Percentiles rank a stretch among this genome's conserved stretches.
These are phyloP conservation scores for Pyrocoelia pectoralis DNA, from an alignment of 2,888 invertebrate species.

Conservation along the genomic window DNA sequence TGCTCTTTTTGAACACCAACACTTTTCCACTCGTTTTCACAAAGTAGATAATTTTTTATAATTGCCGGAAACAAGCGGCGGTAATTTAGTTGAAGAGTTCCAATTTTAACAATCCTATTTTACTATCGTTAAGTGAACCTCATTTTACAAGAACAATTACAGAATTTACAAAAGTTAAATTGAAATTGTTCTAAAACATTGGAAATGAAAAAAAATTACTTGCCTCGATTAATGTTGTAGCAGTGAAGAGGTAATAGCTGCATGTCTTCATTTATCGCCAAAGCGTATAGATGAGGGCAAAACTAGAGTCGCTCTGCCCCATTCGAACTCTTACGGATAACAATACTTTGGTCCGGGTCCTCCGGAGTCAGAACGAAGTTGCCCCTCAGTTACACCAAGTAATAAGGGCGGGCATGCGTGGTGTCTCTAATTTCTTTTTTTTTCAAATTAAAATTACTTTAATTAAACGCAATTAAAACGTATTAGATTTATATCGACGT, in stretches of 20 bases:
- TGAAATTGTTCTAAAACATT: neutral
- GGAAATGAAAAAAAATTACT: conserved; percentile 11
- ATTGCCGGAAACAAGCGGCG: conserved; percentile 15
- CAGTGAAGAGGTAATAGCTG: conserved; percentile 23
- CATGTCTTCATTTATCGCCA: conserved; percentile 57
- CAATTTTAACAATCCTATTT: conserved; percentile 18
- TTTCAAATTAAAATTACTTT: conserved; percentile 6
- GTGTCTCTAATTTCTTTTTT: conserved; percentile 6
- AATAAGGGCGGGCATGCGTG: conserved; percentile 34
- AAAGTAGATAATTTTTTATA: conserved; percentile 6
- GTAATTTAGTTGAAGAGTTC: conserved; percentile 14
- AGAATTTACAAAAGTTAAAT: neutral
- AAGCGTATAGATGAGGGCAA: conserved; percentile 63
- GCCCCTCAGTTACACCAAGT: conserved; percentile 9
- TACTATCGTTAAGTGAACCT: neutral
- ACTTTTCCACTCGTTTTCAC: too few species aligned
- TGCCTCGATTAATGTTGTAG: conserved; percentile 21
- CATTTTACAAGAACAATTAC: neutral
- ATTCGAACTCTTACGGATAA: conserved; percentile 49
- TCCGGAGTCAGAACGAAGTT: conserved; percentile 21
- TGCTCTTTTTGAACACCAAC: neutral
- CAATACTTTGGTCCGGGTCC: conserved; percentile 33
- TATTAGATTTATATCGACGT: neutral
- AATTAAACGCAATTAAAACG: conserved; percentile 1
- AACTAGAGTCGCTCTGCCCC: conserved; percentile 66